Conservation (phyloP, 2,888 invertebrate species). For the Polydrusus tereticollis region DNA sequence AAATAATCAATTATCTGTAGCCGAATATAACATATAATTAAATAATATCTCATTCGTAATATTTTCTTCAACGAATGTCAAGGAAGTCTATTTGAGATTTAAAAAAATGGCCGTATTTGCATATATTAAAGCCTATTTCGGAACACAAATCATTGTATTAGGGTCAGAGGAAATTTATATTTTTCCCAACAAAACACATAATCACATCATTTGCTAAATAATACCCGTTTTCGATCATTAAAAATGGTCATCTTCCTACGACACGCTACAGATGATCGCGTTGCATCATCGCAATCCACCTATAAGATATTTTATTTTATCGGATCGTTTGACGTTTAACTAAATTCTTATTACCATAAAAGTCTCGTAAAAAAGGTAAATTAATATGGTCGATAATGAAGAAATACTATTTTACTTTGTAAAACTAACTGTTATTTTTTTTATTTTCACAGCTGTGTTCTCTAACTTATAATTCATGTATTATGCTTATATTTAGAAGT, state of each 20-base stretch:
- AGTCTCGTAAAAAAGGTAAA: conserved; percentile 51
- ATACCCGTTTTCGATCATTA: neutral
- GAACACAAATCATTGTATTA: neutral
- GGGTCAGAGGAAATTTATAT: neutral
- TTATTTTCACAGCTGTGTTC: conserved; percentile 26
- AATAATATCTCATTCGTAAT: no score
- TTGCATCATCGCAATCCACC: conserved; percentile 40
- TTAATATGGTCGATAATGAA: conserved; percentile 52
- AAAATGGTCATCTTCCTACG: conserved; percentile 31
- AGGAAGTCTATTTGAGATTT: neutral
- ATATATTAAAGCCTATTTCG: neutral
- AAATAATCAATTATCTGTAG: no score
- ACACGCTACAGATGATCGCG: conserved; percentile 9
- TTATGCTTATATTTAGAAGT: no score
- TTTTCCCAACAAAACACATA: neutral
- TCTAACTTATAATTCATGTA: neutral
- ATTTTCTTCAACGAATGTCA: no score
- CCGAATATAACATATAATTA: no score
- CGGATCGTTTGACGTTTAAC: conserved; percentile 44
- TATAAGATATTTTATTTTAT: conserved; percentile 49
- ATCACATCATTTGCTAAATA: conserved; percentile 1
- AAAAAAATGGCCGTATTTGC: neutral
- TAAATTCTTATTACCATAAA: conserved; percentile 50
- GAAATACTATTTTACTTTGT: conserved; percentile 50
- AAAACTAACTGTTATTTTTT: conserved; percentile 44